Base-by-base conservation (phyloP, 1,140 invertebrate genomes). In the Limonius californicus region DNA sequence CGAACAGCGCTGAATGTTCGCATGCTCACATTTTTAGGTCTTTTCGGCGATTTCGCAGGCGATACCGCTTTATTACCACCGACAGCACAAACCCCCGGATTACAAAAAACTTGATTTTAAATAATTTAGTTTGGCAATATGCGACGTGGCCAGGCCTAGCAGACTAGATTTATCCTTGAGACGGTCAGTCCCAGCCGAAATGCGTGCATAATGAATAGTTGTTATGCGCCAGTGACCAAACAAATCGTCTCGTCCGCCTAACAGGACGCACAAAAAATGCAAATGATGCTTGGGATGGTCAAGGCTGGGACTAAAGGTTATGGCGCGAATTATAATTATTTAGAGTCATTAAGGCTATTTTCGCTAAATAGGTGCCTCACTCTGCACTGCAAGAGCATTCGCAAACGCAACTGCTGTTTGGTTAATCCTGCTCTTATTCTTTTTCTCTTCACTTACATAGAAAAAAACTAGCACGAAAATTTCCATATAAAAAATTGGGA, bases 161-260 rank as follows among this genome's bases (percentile, higher is more conserved):
- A 65, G 66, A 68, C 66, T 63, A 66, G 66, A 68, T 61, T 66
- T 70, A 67, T 68, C 71, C 71, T 72, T 72, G 71, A 72, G 71
- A 72, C 71, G 68, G 68, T 69, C 66, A 69, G 66, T 67, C 64
- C 62, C 69, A 66, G 65, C 66, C 70, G 43, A 72, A 72, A 72
- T 72, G 71, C 71, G 71, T 72, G 68, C 68, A 72, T 72, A 72
- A 72, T 72, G 67, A 72, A 66, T 66, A 65, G 66, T 72, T 71
- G 70, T 70, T 72, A 71, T 72, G 71, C 71, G 69, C 71, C 68
- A 70, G 64, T 72, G 71, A 70, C 66, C 69, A 71, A 72, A 70
- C 64, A 72, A 63, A 57, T 61, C 42, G 57, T 59, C 53, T 66
- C 59, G 63, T 27, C 30, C 32, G 45, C 62, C 54, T 65, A 18